Conservation (phyloP, 2,113 vertebrate genomes). For the Chionis minor region DNA sequence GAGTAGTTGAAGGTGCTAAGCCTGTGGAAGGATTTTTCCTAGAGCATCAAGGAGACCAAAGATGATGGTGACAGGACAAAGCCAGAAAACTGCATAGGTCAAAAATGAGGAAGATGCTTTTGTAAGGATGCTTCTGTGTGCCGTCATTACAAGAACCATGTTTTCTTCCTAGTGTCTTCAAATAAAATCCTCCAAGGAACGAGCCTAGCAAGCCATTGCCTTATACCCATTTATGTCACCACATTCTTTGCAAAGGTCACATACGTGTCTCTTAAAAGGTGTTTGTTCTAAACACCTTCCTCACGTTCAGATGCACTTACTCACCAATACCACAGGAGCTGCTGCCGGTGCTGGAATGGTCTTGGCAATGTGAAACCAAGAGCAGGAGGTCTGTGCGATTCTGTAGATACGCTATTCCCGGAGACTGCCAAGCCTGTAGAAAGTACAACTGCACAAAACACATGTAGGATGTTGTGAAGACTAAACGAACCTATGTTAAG, state of each 20-base stretch:
- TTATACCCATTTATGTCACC: background rate
- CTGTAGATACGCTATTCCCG: background rate
- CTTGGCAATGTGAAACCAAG: background rate
- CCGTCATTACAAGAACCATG: fast-evolving
- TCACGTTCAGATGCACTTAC: background rate
- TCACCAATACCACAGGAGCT: background rate
- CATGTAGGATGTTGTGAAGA: background rate
- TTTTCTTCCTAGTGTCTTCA: background rate
- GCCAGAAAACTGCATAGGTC: background rate
- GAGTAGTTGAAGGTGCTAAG: background rate
- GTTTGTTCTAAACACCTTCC: background rate
- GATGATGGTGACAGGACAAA: background rate
- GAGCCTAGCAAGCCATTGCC: background rate
- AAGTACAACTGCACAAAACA: background rate
- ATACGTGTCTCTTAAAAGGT: background rate
- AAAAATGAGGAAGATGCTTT: background rate
- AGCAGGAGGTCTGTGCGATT: background rate
- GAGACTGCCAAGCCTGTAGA: background rate
- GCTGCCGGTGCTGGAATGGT: background rate
- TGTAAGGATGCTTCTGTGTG: background rate
- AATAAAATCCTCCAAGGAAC: background rate
- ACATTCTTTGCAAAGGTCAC: background rate
- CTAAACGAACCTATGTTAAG: background rate
- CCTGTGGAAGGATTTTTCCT: background rate
- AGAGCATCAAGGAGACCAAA: background rate